These are phyloP conservation scores for Rhodinocichla rosea DNA, from an alignment of 2,113 vertebrate genomes.

Conservation along the genomic window DNA sequence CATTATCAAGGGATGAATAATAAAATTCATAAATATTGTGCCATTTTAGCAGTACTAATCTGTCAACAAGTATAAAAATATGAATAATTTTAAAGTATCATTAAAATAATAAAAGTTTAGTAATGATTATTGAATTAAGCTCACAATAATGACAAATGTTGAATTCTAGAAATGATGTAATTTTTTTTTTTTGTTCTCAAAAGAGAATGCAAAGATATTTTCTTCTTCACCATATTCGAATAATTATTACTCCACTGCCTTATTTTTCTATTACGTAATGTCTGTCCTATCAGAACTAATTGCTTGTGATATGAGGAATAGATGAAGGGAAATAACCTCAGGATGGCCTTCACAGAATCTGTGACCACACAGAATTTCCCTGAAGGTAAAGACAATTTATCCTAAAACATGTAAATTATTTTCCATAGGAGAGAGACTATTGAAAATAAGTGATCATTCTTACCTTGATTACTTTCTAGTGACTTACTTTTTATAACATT, in stretches of 20 bases:
- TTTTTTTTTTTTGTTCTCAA: neutral
- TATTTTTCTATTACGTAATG: neutral
- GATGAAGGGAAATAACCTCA: neutral
- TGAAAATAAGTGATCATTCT: neutral
- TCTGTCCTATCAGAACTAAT: neutral
- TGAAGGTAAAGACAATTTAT: neutral
- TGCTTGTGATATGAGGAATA: neutral
- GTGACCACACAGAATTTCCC: neutral
- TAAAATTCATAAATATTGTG: neutral
- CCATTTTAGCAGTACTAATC: neutral
- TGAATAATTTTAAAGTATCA: neutral
- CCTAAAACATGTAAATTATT: neutral
- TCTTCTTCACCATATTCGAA: neutral
- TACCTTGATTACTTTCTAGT: neutral
- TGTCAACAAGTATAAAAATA: neutral
- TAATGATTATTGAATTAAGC: neutral
- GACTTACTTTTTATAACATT: neutral
- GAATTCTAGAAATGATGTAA: neutral
- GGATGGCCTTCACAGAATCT: neutral
- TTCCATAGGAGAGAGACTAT: neutral
- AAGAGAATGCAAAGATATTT: neutral
- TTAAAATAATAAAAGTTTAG: neutral
- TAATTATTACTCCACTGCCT: neutral
- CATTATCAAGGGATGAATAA: neutral
- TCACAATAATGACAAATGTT: neutral